Conservation (phyloP, 2,797 vertebrate genomes). For the Melanogrammus aeglefinus region DNA sequence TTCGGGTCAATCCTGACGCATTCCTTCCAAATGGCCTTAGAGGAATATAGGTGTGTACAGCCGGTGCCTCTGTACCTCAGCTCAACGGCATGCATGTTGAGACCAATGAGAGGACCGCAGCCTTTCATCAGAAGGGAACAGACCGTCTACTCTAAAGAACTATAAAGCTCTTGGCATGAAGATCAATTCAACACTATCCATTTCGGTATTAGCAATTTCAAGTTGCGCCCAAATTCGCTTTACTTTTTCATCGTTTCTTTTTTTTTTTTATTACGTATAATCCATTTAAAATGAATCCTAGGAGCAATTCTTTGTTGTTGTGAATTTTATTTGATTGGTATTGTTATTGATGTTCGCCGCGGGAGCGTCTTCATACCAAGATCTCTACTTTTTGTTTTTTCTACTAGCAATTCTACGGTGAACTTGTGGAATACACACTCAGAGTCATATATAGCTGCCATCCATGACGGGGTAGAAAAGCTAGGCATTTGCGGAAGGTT, state of each 20-base stretch:
- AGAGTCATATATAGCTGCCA: slow-evolving; percentile 99
- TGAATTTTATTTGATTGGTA: background rate
- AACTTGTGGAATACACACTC: slow-evolving; percentile 99
- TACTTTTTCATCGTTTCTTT: background rate
- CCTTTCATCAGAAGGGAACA: slow-evolving; percentile 79
- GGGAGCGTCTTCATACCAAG: slow-evolving; percentile 95
- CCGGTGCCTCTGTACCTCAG: slow-evolving; percentile 87
- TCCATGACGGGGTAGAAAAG: slow-evolving; percentile 99
- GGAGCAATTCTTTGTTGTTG: background rate
- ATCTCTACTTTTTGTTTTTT: slow-evolving; percentile 73
- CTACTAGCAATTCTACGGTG: slow-evolving; percentile 83
- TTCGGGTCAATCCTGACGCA: slow-evolving; percentile 8
- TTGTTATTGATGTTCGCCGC: slow-evolving; percentile 8
- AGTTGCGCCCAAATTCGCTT: background rate
- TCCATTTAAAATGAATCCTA: background rate
- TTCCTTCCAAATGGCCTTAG: slow-evolving; percentile 32
- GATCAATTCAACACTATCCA: slow-evolving; percentile 72
- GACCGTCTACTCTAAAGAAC: slow-evolving; percentile 85
- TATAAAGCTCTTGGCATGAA: slow-evolving; percentile 95
- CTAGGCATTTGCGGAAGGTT: slow-evolving; percentile 99
- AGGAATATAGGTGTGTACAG: slow-evolving; percentile 26
- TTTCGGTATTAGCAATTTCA: background rate
- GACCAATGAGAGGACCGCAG: slow-evolving; percentile 80
- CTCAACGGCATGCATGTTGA: slow-evolving; percentile 94
- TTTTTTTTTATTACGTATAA: background rate